These are phyloP conservation scores for Spodoptera picta DNA, from an alignment of 2,888 invertebrate species.

Conservation along the genomic window DNA sequence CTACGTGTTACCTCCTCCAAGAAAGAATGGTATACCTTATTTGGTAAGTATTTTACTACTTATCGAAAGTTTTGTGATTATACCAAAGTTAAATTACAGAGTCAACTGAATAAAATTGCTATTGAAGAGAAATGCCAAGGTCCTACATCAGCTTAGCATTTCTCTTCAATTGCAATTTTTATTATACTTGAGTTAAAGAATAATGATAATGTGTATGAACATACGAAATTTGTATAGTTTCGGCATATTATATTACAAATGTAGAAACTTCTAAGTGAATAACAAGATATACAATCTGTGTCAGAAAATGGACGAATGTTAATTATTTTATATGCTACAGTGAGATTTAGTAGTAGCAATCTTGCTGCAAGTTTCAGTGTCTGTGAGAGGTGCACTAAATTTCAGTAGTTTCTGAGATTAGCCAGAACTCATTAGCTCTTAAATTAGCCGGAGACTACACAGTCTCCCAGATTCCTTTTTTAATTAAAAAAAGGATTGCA, in stretches of 20 bases:
- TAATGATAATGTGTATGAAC: too few species aligned
- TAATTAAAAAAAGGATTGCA: constrained; percentile 27
- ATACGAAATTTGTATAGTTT: too few species aligned
- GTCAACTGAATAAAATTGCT: too few species aligned
- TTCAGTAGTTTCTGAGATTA: constrained; percentile 32
- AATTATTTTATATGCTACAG: constrained; percentile 31
- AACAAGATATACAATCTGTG: neutral
- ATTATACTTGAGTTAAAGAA: too few species aligned
- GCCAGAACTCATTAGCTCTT: constrained; percentile 45
- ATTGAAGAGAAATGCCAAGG: too few species aligned
- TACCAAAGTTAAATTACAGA: too few species aligned
- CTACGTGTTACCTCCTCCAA: constrained; percentile 71
- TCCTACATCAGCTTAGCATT: too few species aligned
- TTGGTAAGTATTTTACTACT: constrained; percentile 46
- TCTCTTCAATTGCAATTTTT: too few species aligned
- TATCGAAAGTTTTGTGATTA: too few species aligned
- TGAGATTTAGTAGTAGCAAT: constrained; percentile 55
- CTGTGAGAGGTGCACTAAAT: constrained; percentile 49
- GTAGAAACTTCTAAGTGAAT: too few species aligned
- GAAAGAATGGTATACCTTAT: constrained; percentile 64
- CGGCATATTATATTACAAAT: too few species aligned
- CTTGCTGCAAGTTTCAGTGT: constrained; percentile 40
- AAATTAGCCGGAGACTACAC: constrained; percentile 24
- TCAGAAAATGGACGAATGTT: constrained; percentile 4
- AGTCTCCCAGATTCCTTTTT: constrained; percentile 7